Evolutionary conservation across 2,888 invertebrate species (phyloP).

Genomic region (Tetanocera ferruginea): DNA sequence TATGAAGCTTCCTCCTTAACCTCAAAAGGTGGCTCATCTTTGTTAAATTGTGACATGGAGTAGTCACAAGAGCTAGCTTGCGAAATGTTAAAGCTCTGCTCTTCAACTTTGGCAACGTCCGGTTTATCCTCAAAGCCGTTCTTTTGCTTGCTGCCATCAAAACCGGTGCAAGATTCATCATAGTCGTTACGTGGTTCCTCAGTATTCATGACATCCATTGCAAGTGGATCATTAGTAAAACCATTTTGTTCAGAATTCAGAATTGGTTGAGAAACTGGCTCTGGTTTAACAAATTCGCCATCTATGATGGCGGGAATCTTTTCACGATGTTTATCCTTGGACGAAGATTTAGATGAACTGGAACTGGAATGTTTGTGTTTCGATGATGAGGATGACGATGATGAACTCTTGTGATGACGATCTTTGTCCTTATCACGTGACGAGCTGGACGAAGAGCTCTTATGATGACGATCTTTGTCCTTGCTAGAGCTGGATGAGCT

Average conservation of each 20-base stretch:
- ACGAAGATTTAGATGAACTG: conserved; percentile 57
- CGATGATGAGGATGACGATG: conserved; percentile 64
- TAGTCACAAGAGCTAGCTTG: conserved; percentile 81
- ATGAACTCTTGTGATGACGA: conserved; percentile 66
- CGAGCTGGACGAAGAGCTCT: conserved; percentile 62
- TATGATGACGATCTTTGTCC: conserved; percentile 67
- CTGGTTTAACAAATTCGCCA: conserved; percentile 64
- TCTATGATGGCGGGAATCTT: conserved; percentile 49
- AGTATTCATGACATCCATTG: conserved; percentile 34
- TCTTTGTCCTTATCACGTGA: conserved; percentile 63
- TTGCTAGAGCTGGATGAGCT: conserved; percentile 56
- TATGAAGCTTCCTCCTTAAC: conserved; percentile 64
- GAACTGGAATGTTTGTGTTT: conserved; percentile 70
- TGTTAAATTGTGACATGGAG: conserved; percentile 77
- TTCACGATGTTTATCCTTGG: conserved; percentile 60
- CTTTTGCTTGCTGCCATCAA: conserved; percentile 51
- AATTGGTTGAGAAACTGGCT: conserved; percentile 61
- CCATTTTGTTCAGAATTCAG: conserved; percentile 53
- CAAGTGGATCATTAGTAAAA: conserved; percentile 46
- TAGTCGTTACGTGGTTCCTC: conserved; percentile 52
- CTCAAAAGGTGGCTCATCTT: conserved; percentile 70
- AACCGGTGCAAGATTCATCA: conserved; percentile 59
- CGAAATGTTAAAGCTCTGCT: conserved; percentile 69
- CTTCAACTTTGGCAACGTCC: conserved; percentile 37
- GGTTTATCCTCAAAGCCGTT: conserved; percentile 58